phyloP scores from a whole-genome alignment of 2,113 vertebrate genomes.

The Lates calcarifer region DNA sequence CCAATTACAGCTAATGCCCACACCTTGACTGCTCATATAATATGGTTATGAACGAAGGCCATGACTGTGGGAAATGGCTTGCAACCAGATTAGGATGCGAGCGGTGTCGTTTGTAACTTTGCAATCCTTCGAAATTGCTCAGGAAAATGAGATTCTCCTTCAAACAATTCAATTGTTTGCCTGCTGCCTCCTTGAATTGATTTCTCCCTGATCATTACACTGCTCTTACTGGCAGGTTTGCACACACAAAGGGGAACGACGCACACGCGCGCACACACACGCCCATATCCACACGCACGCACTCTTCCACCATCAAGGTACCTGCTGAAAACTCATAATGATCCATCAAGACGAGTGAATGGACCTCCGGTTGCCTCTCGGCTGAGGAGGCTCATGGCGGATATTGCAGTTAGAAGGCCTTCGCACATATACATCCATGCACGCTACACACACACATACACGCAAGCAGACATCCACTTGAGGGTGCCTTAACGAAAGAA shows the following conservation, averaged over 20 bases:
- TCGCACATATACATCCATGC: neutral
- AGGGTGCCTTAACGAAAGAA: conserved; percentile 37
- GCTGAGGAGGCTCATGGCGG: conserved; percentile 36
- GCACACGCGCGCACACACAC: neutral
- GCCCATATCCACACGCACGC: conserved; percentile 4
- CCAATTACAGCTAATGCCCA: conserved; percentile 46
- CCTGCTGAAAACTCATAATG: conserved; percentile 61
- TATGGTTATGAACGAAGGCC: conserved; percentile 48
- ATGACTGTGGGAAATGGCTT: conserved; percentile 49
- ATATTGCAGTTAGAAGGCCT: conserved; percentile 59
- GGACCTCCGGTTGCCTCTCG: conserved; percentile 61
- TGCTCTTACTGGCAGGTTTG: conserved; percentile 72
- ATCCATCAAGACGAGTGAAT: conserved; percentile 60
- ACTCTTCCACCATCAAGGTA: conserved; percentile 25
- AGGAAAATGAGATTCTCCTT: conserved; percentile 73
- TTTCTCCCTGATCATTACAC: conserved; percentile 62
- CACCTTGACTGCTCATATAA: conserved; percentile 49
- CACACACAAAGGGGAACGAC: conserved; percentile 40
- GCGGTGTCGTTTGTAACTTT: conserved; percentile 62
- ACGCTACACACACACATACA: conserved; percentile 22
- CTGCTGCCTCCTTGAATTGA: conserved; percentile 70
- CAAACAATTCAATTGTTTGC: conserved; percentile 78
- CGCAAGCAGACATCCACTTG: conserved; percentile 32
- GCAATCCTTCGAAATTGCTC: conserved; percentile 46
- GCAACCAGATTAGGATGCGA: conserved; percentile 61